A percentile compares a stretch with the other conserved stretches of the same genome.
Evolutionary conservation across 1,140 invertebrate genomes (phyloP).

Genomic region (Heliconius himera): DNA sequence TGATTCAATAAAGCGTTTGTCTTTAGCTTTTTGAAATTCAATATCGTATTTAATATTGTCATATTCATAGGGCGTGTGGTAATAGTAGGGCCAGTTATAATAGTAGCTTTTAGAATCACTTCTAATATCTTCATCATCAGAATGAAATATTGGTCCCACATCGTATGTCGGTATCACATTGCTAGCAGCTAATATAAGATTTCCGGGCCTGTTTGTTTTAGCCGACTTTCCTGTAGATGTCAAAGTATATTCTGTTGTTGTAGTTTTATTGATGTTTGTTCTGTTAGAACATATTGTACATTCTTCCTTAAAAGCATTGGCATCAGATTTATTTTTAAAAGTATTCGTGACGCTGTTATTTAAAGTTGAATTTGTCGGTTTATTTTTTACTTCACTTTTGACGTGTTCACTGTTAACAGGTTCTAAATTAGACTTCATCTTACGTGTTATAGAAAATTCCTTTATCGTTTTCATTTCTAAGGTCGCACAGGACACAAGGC

Average conservation of each 20-base stretch:
- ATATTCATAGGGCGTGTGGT: conserved; percentile 59
- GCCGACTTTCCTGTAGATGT: not conserved
- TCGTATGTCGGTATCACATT: conserved; percentile 39
- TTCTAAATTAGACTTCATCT: conserved; percentile 45
- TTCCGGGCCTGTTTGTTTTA: not conserved
- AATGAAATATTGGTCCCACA: conserved; percentile 40
- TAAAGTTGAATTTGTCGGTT: conserved; percentile 41
- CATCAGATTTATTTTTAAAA: not conserved
- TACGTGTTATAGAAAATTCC: conserved; percentile 44
- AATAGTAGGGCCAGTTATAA: conserved; percentile 61
- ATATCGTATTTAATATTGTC: conserved; percentile 47
- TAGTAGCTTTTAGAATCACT: conserved; percentile 52
- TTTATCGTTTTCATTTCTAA: conserved; percentile 45
- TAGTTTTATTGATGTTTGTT: not conserved
- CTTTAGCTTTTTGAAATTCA: conserved; percentile 60
- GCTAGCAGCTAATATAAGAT: conserved; percentile 17
- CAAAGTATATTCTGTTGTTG: not conserved
- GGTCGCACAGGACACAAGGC: conserved; percentile 43
- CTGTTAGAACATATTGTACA: not conserved
- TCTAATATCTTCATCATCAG: conserved; percentile 63
- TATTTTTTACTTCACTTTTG: conserved; percentile 45
- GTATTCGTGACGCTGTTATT: conserved; percentile 11
- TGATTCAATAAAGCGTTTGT: conserved; percentile 54
- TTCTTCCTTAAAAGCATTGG: not conserved
- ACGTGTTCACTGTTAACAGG: conserved; percentile 48